phyloP scores from a whole-genome alignment of 2,888 invertebrate genomes.

The Mycalesis mineus region DNA sequence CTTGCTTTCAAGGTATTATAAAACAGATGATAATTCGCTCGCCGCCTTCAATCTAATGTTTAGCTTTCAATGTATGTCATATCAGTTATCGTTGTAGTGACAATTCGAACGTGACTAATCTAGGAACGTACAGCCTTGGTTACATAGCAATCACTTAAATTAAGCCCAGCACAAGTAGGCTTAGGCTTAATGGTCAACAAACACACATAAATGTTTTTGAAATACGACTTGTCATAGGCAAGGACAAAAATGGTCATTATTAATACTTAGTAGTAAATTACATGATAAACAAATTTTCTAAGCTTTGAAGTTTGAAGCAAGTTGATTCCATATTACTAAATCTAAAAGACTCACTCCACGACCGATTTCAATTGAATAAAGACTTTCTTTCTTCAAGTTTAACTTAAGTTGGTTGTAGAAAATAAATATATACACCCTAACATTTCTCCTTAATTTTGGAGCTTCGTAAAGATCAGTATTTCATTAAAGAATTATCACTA shows the following conservation, averaged over 20 bases:
- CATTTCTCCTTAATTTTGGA: too few relatives aligned
- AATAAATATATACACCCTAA: too few relatives aligned
- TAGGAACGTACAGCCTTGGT: constrained; percentile 25
- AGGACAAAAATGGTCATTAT: background rate
- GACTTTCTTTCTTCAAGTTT: too few relatives aligned
- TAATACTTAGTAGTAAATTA: background rate
- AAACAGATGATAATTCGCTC: background rate
- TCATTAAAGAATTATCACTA: too few relatives aligned
- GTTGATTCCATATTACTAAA: too few relatives aligned
- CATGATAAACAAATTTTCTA: background rate
- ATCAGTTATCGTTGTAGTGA: constrained; percentile 27
- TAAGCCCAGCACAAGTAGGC: constrained; percentile 1
- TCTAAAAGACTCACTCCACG: too few relatives aligned
- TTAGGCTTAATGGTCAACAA: background rate
- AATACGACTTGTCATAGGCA: background rate
- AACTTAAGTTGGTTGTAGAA: too few relatives aligned
- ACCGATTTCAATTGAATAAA: too few relatives aligned
- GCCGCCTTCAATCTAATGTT: background rate
- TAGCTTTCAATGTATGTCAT: constrained; percentile 14
- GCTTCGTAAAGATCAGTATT: too few relatives aligned
- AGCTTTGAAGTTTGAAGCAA: too few relatives aligned
- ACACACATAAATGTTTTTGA: background rate
- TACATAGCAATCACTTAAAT: constrained; percentile 13
- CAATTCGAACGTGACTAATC: constrained; percentile 36
- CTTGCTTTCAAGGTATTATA: constrained; percentile 6